phyloP scores from a whole-genome alignment of 2,113 vertebrate species.

The Phocoena phocoena region DNA sequence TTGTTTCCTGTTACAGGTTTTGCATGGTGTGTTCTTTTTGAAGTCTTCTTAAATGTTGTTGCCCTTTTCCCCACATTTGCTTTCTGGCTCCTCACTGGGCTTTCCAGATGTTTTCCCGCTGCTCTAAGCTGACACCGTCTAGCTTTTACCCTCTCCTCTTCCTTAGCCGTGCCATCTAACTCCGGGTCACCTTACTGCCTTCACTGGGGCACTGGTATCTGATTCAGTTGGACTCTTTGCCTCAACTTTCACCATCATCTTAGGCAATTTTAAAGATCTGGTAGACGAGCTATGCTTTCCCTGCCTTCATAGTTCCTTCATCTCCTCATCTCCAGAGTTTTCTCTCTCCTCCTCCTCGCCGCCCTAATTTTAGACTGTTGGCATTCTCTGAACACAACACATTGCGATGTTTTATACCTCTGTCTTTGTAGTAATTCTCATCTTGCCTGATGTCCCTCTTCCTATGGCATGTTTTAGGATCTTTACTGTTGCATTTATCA shows the following conservation, averaged over 20 bases:
- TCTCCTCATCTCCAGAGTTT: neutral
- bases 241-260: neutral
- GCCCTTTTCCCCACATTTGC: neutral
- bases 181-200: neutral
- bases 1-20: neutral
- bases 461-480: neutral
- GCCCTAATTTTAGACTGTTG: neutral
- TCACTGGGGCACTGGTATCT: neutral
- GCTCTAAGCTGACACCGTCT: neutral
- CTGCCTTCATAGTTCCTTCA: neutral
- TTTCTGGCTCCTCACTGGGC: neutral
- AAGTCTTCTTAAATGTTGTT: neutral
- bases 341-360: neutral
- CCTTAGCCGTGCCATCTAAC: neutral
- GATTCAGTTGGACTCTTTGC: neutral
- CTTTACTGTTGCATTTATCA: neutral
- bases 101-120: neutral
- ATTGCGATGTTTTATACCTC: neutral
- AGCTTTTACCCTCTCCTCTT: neutral
- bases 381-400: neutral
- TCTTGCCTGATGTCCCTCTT: neutral
- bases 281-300: neutral
- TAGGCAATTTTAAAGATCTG: too few relatives aligned
- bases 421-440: neutral
- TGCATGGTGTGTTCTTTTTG: neutral